Evolutionary conservation across 2,113 vertebrate genomes (phyloP).

Genomic region (Eretmochelys imbricata): DNA sequence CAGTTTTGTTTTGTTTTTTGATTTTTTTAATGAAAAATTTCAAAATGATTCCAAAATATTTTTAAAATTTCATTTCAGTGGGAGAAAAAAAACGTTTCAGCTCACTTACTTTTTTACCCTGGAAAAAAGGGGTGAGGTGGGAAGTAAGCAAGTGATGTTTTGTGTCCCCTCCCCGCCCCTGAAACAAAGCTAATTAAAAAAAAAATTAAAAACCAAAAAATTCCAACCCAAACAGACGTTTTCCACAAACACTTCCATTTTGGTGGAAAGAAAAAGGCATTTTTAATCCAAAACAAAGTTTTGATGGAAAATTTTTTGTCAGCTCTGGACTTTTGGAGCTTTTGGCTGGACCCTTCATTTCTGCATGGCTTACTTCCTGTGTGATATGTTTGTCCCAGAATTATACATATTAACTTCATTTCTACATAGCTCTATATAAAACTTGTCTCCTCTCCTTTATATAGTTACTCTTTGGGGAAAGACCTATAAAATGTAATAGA

Average conservation of each 20-base stretch:
- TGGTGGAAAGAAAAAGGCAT: fast-evolving
- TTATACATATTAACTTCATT: background rate
- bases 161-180: background rate
- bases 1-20: background rate
- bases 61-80: background rate
- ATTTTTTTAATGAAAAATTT: background rate
- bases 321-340: background rate
- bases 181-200: background rate
- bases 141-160: background rate
- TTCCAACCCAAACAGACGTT: background rate
- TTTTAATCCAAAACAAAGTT: background rate
- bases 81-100: background rate
- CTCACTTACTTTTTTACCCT: background rate
- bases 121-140: background rate
- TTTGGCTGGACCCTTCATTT: background rate
- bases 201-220: background rate
- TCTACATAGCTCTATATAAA: background rate
- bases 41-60: background rate
- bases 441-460: fast-evolving
- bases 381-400: background rate
- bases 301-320: background rate
- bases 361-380: background rate
- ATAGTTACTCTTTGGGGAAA: background rate
- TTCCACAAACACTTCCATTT: background rate
- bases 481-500: background rate